These are phyloP conservation scores for Pocillopora damicornis DNA, from an alignment of 64 coral and sea anemone species.

Conservation along the genomic window DNA sequence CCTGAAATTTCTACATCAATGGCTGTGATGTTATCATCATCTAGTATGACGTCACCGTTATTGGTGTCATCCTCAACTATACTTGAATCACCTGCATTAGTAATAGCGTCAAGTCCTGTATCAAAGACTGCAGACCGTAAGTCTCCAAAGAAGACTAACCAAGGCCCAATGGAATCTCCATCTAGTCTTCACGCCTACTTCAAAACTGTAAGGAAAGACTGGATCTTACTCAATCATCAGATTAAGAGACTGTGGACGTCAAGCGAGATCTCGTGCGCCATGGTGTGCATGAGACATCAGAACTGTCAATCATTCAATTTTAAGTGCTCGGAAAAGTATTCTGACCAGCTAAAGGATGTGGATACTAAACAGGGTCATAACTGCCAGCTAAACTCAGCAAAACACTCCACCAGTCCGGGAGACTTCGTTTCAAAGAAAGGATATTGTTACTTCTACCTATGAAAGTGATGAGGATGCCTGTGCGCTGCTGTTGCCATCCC, in stretches of 20 bases:
- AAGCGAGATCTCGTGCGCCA: not conserved
- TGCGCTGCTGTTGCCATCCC: too few species aligned
- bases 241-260: not conserved
- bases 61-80: not conserved
- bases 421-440: constrained; percentile 2
- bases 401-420: not conserved
- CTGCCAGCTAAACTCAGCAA: constrained; percentile 1
- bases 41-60: not conserved
- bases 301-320: constrained; percentile 24
- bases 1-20: not conserved
- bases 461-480: too few species aligned
- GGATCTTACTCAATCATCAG: not conserved
- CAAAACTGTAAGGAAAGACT: not conserved
- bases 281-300: not conserved
- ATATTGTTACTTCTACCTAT: not conserved
- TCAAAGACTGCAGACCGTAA: not conserved
- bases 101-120: not conserved
- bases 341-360: not conserved
- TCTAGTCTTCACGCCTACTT: not conserved
- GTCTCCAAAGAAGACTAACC: not conserved
- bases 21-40: not conserved
- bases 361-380: not conserved
- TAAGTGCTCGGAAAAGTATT: not conserved
- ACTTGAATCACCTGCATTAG: not conserved
- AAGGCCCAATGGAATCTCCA: not conserved